Base-by-base conservation (phyloP, 1,140 invertebrate genomes). In the Phthorimaea operculella region DNA sequence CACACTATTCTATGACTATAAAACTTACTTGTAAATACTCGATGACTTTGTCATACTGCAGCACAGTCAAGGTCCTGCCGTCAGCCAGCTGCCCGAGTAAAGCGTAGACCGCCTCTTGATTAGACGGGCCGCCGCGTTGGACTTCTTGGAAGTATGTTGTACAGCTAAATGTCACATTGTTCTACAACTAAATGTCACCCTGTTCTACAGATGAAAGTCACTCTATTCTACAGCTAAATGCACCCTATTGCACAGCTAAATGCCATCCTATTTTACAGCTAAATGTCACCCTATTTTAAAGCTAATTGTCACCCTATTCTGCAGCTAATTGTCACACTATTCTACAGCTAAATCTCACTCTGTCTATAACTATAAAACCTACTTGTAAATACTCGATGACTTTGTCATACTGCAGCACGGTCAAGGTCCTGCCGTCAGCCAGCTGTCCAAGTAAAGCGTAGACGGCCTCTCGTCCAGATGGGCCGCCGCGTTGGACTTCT, bases 101-200 rank as follows among this genome's bases (percentile, higher is more conserved):
- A 51, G 92, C 90, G 70, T 93, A 91, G 62, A 94, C 90, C 0
- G 90, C 87, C 63, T 92, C 91, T 0, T 81, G 65, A 4, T 85
- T 76, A 0, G 78, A 62, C 4, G 76, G 60, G 1, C 85, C 87
- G 47, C 89, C 89, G 12, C 89, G 88, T 55, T 88, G 87, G 70
- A 94, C 90, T 74, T 95, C 89, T 52, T 91, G 90, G 83, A 94
- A 97, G 79, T 95, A n/a, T n/a, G n/a, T n/a, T n/a, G n/a, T n/a
- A n/a, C n/a, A 28, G 2, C 21, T 28, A 28, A 2, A 28, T 28
- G 2, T 2, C 21, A 28, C 6, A 2, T 6, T 28, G 21, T 28
- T 28, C 21, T 28, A 28, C 21, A 28, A 6, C 21, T 6, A 28
- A 28, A 28, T 28, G 21, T 28, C 21, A 4, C 21, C 21, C 2